A percentile compares a stretch with the other conserved stretches of the same genome.
Evolutionary conservation across 1,140 invertebrate genomes (phyloP).

Genomic region (Sminthurides bifidus): DNA sequence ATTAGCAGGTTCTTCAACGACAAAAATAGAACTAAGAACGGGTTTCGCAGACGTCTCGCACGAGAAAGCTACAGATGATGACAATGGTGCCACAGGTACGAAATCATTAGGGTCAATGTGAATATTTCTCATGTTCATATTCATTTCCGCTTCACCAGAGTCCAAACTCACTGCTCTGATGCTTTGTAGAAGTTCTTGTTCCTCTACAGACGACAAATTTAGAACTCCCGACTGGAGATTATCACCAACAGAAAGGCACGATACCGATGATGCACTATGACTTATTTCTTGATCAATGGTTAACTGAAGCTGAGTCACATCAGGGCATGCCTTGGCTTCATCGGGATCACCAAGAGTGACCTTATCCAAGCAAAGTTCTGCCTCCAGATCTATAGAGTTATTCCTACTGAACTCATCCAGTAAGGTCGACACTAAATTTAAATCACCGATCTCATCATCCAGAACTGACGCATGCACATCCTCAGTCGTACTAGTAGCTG

Average conservation of each 20-base stretch:
- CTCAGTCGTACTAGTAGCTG: conserved; percentile 12
- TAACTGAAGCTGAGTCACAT: background rate
- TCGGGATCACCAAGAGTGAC: background rate
- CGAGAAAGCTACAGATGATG: too few relatives aligned
- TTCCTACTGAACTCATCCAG: conserved; percentile 1
- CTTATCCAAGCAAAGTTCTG: background rate
- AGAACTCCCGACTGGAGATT: background rate
- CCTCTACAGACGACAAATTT: conserved; percentile 12
- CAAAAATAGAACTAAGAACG: too few relatives aligned
- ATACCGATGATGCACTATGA: background rate
- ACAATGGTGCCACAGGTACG: background rate
- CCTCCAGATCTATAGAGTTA: background rate
- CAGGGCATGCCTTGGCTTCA: background rate
- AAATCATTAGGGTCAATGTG: background rate
- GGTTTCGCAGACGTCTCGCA: too few relatives aligned
- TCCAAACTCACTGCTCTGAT: conserved; percentile 25
- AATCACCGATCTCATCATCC: conserved; percentile 22
- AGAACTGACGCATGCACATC: conserved; percentile 22
- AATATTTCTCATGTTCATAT: background rate
- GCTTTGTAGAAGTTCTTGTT: conserved; percentile 27
- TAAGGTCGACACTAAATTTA: conserved; percentile 16
- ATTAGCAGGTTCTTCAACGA: too few relatives aligned
- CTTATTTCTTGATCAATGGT: background rate
- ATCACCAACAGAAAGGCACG: background rate
- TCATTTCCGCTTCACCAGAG: conserved; percentile 12